phyloP scores from a whole-genome alignment of 2,797 vertebrate genomes.

The Nothura maculosa region DNA sequence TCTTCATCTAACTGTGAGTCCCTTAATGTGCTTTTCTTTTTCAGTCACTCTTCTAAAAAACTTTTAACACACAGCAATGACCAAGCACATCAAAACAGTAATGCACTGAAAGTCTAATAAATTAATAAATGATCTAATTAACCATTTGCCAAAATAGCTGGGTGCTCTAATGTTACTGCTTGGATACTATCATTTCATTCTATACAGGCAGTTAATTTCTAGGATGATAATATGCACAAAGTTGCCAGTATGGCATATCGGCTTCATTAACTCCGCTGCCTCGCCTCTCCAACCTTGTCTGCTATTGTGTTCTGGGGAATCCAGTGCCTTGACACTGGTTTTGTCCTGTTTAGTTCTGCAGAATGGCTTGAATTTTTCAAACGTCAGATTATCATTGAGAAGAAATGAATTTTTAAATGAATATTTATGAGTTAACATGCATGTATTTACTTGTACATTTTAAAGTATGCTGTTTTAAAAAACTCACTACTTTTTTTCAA shows the following conservation, averaged over 20 bases:
- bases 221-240: accelerated
- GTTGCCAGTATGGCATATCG: neutral
- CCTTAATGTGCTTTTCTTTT: neutral
- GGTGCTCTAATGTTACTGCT: neutral
- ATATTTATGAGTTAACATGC: neutral
- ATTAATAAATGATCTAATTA: neutral
- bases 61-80: neutral
- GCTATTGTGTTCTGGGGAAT: neutral
- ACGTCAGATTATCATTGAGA: neutral
- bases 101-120: neutral
- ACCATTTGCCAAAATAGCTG: neutral
- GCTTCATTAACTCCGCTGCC: neutral
- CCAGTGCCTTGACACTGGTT: neutral
- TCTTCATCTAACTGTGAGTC: neutral
- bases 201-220: neutral
- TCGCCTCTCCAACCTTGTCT: neutral
- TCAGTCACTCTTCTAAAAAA: neutral
- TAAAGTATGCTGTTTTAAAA: neutral
- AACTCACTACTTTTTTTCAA: neutral
- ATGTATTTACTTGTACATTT: neutral
- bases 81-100: neutral
- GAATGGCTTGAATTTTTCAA: neutral
- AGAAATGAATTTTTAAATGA: neutral
- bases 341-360: neutral
- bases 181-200: neutral